Evolutionary conservation across 2,797 vertebrate genomes (phyloP).

Genomic region (Buphagus erythrorhynchus): DNA sequence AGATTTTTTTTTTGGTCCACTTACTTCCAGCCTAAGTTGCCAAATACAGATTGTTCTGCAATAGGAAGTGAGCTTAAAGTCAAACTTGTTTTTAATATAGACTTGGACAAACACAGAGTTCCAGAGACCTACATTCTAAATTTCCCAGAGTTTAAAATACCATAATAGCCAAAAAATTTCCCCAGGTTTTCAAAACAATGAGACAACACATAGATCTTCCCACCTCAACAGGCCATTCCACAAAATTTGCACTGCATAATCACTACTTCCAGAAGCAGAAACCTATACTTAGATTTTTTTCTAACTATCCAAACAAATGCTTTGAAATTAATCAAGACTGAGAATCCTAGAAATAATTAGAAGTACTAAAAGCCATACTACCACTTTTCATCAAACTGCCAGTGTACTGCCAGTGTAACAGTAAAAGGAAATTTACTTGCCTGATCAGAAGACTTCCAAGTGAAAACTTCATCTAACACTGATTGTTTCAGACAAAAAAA

Average conservation of each 20-base stretch:
- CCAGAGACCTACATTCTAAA: background rate
- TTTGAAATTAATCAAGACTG: background rate
- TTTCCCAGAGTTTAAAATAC: background rate
- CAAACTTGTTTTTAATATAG: background rate
- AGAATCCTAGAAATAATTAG: background rate
- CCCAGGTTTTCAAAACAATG: background rate
- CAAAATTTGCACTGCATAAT: background rate
- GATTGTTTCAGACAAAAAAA: background rate
- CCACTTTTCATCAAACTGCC: background rate
- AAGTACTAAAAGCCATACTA: background rate
- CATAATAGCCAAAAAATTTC: background rate
- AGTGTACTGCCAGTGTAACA: background rate
- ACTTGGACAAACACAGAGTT: background rate
- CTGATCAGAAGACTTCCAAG: background rate
- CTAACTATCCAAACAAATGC: background rate
- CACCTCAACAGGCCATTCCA: background rate
- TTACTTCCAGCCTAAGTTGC: background rate
- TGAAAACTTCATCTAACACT: background rate
- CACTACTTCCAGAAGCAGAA: background rate
- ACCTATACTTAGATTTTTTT: background rate
- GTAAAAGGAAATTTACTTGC: background rate
- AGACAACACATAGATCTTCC: background rate
- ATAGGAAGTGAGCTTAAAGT: background rate
- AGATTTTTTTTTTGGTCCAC: background rate
- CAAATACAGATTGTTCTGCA: background rate